Evolutionary conservation across 2,888 invertebrate species (phyloP).

Genomic region (Agriotes lineatus): DNA sequence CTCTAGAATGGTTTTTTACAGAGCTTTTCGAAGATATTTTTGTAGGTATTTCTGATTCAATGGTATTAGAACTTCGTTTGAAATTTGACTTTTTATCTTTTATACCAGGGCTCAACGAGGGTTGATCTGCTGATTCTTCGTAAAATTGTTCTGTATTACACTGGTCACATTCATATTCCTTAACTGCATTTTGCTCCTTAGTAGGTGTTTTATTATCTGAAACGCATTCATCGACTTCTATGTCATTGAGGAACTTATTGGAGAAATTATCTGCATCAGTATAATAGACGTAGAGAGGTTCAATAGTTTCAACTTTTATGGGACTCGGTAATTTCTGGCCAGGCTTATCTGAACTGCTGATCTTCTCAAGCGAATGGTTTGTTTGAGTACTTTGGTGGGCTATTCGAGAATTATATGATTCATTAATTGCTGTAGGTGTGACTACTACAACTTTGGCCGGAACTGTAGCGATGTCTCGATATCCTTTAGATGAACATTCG

Average conservation of each 20-base stretch:
- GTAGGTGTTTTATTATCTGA: no score
- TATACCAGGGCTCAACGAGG: not conserved
- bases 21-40: not conserved
- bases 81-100: not conserved
- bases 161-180: not conserved
- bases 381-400: no score
- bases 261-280: not conserved
- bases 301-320: not conserved
- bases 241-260: not conserved
- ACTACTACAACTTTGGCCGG: slow-evolving; percentile 34
- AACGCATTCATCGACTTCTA: no score
- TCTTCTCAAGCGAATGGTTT: no score
- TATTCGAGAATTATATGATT: not conserved
- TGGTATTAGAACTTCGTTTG: slow-evolving; percentile 6
- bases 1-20: not conserved
- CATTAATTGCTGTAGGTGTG: slow-evolving; percentile 3
- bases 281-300: not conserved
- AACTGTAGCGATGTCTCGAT: slow-evolving; percentile 15
- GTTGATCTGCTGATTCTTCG: not conserved
- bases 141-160: not conserved
- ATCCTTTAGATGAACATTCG: slow-evolving; percentile 37
- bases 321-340: no score
- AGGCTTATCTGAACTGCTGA: no score
- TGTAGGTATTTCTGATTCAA: slow-evolving; percentile 18
- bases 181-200: not conserved